Evolutionary conservation across 2,113 vertebrate species (phyloP), one percentile per base, ranked within the genome.

Genomic region (Plecotus auritus): DNA sequence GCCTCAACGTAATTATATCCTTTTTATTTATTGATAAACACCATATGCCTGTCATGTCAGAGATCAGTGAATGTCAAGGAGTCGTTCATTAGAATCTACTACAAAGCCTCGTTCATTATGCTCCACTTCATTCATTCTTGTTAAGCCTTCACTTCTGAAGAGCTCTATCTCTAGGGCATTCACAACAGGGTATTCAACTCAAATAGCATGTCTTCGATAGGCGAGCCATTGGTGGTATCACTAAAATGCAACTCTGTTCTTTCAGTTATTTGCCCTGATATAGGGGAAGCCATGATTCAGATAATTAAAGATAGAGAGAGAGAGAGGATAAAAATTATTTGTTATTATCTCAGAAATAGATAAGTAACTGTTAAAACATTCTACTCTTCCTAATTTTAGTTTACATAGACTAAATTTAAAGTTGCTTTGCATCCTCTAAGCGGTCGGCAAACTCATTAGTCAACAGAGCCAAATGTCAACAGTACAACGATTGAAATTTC

Each of bases 21-120:
- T 97, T 97, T 98, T 99, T 94, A 98, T 98, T 99, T 99, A 99
- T 99, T 98, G 98, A 99, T 98, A 98, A 97, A 88, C 97, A 97
- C 98, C 98, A 98, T 98, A 98, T 99, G 98, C 96, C 96, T 96
- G 95, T 98, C 97, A 98, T 98, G 98, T 98, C 81, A 28, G 96
- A 97, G 98, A 98, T 96, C 96, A 97, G 92, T 94, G 95, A 95
- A 98, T 96, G 95, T 97, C 96, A 97, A 97, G 97, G 92, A 98
- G 97, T 97, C 95, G 96, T 98, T 95, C 98, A 97, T 95, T 96
- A 97, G 95, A 90, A 90, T 97, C 88, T 94, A 93, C 92, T 94
- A 98, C 98, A 98, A 98, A 98, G 97, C 81, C 80, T 69, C 30
- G 18, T 83, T 95, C 96, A 98, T 97, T 97, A 96, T 94, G 64